Evolutionary conservation across 1,140 invertebrate genomes (phyloP).

Genomic region (Scaptodrosophila lebanonensis): DNA sequence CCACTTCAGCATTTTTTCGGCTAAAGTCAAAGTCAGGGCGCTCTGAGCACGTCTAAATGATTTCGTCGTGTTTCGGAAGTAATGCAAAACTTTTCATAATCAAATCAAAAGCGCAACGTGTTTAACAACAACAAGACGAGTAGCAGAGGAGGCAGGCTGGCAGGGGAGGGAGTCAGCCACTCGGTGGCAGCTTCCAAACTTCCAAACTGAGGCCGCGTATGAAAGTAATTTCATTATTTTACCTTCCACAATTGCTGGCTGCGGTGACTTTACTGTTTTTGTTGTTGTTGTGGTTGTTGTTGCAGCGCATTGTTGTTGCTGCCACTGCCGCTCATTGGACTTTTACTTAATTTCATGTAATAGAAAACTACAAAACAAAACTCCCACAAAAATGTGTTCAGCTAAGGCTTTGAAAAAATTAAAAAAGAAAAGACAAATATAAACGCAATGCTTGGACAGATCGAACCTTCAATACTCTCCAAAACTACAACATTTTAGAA

Average conservation of each 20-base stretch:
- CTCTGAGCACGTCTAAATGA: too few relatives aligned
- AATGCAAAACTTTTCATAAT: conserved; percentile 72
- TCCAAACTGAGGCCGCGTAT: conserved; percentile 40
- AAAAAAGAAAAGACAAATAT: too few relatives aligned
- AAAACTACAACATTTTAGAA: too few relatives aligned
- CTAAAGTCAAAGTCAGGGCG: neutral
- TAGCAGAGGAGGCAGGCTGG: too few relatives aligned
- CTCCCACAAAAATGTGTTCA: conserved; percentile 37
- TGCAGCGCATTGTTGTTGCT: conserved; percentile 9
- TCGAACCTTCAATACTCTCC: too few relatives aligned
- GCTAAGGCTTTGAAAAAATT: conserved; percentile 25
- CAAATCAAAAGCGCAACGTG: conserved; percentile 63
- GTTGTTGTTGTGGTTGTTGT: conserved; percentile 14
- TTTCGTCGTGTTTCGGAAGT: conserved; percentile 50
- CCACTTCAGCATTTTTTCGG: neutral
- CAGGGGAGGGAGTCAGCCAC: too few relatives aligned
- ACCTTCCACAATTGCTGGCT: neutral
- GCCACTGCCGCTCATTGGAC: conserved; percentile 51
- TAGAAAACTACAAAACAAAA: conserved; percentile 40
- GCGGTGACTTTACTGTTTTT: conserved; percentile 37
- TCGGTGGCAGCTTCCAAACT: too few relatives aligned
- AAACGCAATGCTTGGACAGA: neutral
- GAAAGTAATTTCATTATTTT: conserved; percentile 54
- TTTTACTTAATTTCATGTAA: conserved; percentile 68
- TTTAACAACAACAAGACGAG: too few relatives aligned